These are phyloP conservation scores for Setophaga kirtlandii DNA, from an alignment of 2,113 vertebrate species.

Conservation along the genomic window DNA sequence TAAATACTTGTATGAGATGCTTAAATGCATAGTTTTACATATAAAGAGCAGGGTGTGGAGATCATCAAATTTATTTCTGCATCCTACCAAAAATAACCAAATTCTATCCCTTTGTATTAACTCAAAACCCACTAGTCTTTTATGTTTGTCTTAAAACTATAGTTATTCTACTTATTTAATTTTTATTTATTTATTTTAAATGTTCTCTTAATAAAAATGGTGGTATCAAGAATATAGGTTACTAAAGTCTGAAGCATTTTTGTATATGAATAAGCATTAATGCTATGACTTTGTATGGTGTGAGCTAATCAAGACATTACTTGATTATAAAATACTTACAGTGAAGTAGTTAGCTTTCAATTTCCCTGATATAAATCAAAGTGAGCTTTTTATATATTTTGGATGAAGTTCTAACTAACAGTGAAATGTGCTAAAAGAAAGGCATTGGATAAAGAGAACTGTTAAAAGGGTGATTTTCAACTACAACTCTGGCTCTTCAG, in stretches of 20 bases:
- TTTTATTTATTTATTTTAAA: neutral
- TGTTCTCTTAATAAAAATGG: neutral
- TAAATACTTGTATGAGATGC: neutral
- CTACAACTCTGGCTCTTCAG: neutral
- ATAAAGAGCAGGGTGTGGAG: fast-evolving
- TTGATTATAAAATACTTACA: neutral
- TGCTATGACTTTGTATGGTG: neutral
- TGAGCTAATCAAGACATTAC: neutral
- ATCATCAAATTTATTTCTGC: neutral
- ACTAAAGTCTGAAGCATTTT: neutral
- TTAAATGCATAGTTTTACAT: neutral
- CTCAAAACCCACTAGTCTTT: neutral
- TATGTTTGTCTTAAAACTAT: neutral
- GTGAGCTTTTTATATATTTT: neutral
- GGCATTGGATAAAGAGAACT: neutral
- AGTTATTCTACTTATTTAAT: neutral
- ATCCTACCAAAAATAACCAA: neutral
- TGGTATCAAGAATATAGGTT: fast-evolving
- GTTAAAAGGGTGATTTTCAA: neutral
- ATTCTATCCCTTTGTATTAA: neutral
- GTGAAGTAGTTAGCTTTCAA: slow-evolving; percentile 29
- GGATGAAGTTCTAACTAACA: neutral
- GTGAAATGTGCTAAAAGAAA: neutral
- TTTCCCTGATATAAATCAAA: slow-evolving; percentile 29
- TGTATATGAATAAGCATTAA: neutral